phyloP scores from a whole-genome alignment of 2,888 invertebrate species.

The Volucella inflata region DNA sequence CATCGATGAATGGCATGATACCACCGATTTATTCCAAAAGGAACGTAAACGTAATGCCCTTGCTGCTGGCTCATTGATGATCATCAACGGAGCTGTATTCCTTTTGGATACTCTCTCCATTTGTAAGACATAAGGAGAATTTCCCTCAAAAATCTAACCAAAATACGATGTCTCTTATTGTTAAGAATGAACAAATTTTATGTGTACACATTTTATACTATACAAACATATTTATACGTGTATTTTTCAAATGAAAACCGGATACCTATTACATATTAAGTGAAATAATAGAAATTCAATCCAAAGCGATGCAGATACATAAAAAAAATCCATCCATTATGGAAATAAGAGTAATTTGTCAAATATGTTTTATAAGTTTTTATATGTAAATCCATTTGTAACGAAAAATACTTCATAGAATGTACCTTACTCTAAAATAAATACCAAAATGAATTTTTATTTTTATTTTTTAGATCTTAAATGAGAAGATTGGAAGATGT shows the following conservation, averaged over 20 bases:
- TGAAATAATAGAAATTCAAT: slow-evolving; percentile 13
- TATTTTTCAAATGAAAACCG: slow-evolving; percentile 4
- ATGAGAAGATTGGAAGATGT: too few relatives aligned
- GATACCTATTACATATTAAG: not conserved
- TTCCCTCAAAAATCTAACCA: not conserved
- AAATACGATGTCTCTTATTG: slow-evolving; percentile 16
- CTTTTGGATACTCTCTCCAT: slow-evolving; percentile 82
- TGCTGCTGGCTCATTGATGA: slow-evolving; percentile 82
- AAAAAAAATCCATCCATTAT: slow-evolving; percentile 30
- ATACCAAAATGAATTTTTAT: slow-evolving; percentile 4
- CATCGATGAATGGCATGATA: slow-evolving; percentile 81
- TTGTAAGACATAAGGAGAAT: slow-evolving; percentile 81
- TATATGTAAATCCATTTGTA: slow-evolving; percentile 36
- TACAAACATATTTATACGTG: slow-evolving; percentile 26
- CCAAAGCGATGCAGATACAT: slow-evolving; percentile 48
- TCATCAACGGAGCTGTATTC: slow-evolving; percentile 82
- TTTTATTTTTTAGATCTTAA: not conserved
- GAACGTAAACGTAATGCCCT: slow-evolving; percentile 81
- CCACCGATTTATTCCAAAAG: slow-evolving; percentile 76
- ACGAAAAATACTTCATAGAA: slow-evolving; percentile 24
- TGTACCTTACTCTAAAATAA: slow-evolving; percentile 38
- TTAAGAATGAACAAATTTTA: slow-evolving; percentile 67
- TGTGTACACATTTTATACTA: slow-evolving; percentile 41
- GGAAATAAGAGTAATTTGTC: slow-evolving; percentile 28
- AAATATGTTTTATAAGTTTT: slow-evolving; percentile 31